These are phyloP conservation scores for Cheirogaleus major DNA, from an alignment of 2,797 vertebrate genomes.

Conservation along the genomic window DNA sequence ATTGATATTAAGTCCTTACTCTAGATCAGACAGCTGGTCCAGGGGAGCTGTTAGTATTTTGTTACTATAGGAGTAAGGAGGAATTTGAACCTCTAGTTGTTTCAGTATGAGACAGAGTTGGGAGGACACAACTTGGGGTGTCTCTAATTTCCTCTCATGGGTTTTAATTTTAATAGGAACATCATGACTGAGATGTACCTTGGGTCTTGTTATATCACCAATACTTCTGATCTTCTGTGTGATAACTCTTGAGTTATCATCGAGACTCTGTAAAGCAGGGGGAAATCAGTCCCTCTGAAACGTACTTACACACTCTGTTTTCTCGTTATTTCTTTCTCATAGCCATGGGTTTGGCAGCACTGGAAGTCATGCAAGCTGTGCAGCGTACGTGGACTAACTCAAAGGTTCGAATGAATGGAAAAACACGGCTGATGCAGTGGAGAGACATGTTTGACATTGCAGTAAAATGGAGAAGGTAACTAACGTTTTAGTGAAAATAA, in stretches of 20 bases:
- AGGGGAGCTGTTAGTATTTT: not conserved
- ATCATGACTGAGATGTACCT: accelerated
- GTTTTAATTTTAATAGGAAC: not conserved
- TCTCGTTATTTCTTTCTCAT: not conserved
- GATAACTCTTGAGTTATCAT: not conserved
- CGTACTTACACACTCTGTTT: not conserved
- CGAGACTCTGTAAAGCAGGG: not conserved
- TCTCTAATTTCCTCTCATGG: not conserved
- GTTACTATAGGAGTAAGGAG: not conserved
- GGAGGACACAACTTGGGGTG: not conserved
- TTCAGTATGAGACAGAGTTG: not conserved
- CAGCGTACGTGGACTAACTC: slow-evolving; percentile 97
- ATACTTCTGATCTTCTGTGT: not conserved
- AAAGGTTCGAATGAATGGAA: slow-evolving; percentile 97
- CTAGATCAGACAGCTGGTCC: accelerated
- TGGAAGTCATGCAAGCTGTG: slow-evolving; percentile 98
- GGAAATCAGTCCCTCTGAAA: not conserved
- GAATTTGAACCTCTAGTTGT: not conserved
- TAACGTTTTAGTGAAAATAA: slow-evolving; percentile 66
- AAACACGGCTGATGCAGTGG: slow-evolving; percentile 98
- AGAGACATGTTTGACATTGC: slow-evolving; percentile 99
- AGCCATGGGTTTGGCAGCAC: slow-evolving; percentile 97
- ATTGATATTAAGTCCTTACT: not conserved
- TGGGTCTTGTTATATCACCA: not conserved
- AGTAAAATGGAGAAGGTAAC: slow-evolving; percentile 98